Evolutionary conservation across 2,113 vertebrate species (phyloP), one percentile per base, ranked within the genome.

Genomic region (Nibea albiflora): DNA sequence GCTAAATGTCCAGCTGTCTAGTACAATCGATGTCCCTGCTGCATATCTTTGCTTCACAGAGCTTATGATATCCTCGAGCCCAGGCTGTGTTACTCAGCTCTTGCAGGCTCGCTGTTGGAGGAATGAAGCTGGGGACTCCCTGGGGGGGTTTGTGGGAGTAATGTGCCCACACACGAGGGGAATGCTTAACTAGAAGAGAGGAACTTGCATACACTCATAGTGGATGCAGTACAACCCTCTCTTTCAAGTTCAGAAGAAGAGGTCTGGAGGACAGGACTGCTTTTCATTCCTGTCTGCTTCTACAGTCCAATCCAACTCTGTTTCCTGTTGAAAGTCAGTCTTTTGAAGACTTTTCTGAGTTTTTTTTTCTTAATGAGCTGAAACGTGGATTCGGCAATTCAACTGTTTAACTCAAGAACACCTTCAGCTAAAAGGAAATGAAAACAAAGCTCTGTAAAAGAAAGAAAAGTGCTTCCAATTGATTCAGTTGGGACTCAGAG

Each of bases 61-160:
- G 31, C 20, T 24, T 42, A 28, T 19, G 22, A 28, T 47, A 28
- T 28, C 6, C 1, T 72, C 4, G 24, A 15, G 11, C 42, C 4
- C 42, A 57, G 68, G 39, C 58, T 24, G 47, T 47, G 63, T 56
- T 53, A 80, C 60, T 31, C 49, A 53, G 47, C 50, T 52, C 77
- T 64, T 56, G 19, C 50, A 73, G 52, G 54, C 24, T 6, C 44
- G 49, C 60, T 67, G 42, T 47, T 78, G 46, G 65, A 69, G n/a
- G 76, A 71, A 64, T 64, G 49, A 64, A 69, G 71, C 49, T 4
- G 50, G 64, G 42, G 56, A 69, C 53, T 67, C 28, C 24, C 61
- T 66, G 52, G 39, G 58, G 54, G 70, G 44, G 44, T 11, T 28
- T 61, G 44, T 61, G 26, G 46, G 60, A 53, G 75, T 24, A 61